These are phyloP conservation scores for Chelon auratus DNA, from an alignment of 2,797 vertebrate species.

Conservation along the genomic window DNA sequence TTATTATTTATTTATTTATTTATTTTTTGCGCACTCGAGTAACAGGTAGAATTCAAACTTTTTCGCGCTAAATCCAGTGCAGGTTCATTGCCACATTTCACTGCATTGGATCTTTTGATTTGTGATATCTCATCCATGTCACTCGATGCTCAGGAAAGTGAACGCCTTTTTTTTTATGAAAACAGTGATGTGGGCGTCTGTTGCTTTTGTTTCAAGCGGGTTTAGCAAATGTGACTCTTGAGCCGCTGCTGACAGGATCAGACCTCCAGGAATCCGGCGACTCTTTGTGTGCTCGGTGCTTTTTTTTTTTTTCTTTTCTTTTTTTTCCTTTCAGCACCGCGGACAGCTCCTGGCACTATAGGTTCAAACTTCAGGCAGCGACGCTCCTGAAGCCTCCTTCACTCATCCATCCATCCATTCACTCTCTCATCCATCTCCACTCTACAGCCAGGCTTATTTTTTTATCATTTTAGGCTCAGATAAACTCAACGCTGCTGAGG, in stretches of 20 bases:
- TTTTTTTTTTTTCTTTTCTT: not conserved
- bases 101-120: not conserved
- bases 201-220: conserved; percentile 6
- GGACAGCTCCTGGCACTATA: conserved; percentile 78
- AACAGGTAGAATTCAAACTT: conserved; percentile 64
- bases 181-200: conserved; percentile 27
- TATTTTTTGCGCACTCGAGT: conserved; percentile 37
- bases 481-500: conserved; percentile 8
- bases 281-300: conserved; percentile 13
- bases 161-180: not conserved
- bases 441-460: conserved; percentile 2
- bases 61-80: not conserved
- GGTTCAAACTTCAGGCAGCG: conserved; percentile 68
- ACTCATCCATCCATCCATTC: not conserved
- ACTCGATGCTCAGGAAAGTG: conserved; percentile 3
- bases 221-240: conserved; percentile 51
- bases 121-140: not conserved
- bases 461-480: not conserved
- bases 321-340: conserved; percentile 72
- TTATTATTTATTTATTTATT: no score
- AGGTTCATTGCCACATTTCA: not conserved
- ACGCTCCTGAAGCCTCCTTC: conserved; percentile 19
- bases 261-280: conserved; percentile 59
- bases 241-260: conserved; percentile 40
- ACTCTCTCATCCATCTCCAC: conserved; percentile 22